phyloP scores from a whole-genome alignment of 1,140 invertebrate species.

The Melitaea cinxia region DNA sequence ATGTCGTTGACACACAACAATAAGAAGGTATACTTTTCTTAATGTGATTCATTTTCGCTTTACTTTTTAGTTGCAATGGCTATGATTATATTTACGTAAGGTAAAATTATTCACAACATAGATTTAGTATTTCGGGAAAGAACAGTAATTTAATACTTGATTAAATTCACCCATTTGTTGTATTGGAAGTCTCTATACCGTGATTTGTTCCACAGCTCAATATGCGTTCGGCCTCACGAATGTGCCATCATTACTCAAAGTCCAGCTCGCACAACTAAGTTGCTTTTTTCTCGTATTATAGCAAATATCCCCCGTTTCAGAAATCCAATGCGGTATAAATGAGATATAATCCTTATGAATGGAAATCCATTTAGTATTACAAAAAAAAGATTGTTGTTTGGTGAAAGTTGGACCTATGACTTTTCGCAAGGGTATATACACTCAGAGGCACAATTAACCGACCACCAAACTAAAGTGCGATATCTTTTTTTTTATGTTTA shows the following conservation, averaged over 20 bases:
- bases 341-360: slow-evolving; percentile 28
- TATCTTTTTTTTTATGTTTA: too few species aligned
- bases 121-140: too few species aligned
- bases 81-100: too few species aligned
- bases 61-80: too few species aligned
- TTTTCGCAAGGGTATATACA: too few species aligned
- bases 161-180: not conserved
- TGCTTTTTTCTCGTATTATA: slow-evolving; percentile 55
- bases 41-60: too few species aligned
- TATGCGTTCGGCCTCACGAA: slow-evolving; percentile 70
- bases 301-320: slow-evolving; percentile 28
- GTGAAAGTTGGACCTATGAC: too few species aligned
- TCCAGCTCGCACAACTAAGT: slow-evolving; percentile 52
- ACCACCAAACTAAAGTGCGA: too few species aligned
- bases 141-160: not conserved
- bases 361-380: slow-evolving; percentile 20
- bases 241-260: slow-evolving; percentile 74
- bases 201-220: slow-evolving; percentile 48
- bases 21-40: too few species aligned
- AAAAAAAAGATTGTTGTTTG: not conserved
- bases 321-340: slow-evolving; percentile 25
- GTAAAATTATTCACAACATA: too few species aligned
- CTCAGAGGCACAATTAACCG: too few species aligned
- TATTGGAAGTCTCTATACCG: slow-evolving; percentile 26
- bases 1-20: too few species aligned